Evolutionary conservation across 2,888 invertebrate genomes (phyloP).

Genomic region (Gerris lacustris): DNA sequence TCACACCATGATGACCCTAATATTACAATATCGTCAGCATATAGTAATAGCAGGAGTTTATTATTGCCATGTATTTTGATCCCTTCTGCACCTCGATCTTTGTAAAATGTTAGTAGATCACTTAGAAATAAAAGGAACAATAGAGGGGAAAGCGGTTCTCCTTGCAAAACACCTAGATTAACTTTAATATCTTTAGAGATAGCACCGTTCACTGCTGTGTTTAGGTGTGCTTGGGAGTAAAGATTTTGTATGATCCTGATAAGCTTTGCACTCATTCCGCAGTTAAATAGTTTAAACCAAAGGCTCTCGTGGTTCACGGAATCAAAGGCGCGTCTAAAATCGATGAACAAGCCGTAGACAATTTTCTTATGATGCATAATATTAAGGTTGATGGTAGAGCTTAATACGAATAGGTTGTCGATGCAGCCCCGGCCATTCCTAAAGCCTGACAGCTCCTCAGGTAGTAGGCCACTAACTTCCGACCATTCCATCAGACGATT

Average conservation of each 20-base stretch:
- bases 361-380: neutral
- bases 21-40: slow-evolving; percentile 12
- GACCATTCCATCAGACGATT: slow-evolving; percentile 8
- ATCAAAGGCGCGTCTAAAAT: slow-evolving; percentile 16
- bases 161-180: slow-evolving; percentile 11
- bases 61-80: neutral
- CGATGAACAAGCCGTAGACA: slow-evolving; percentile 11
- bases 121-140: slow-evolving; percentile 9
- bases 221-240: slow-evolving; percentile 8
- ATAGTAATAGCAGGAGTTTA: slow-evolving; percentile 2
- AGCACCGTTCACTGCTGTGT: neutral
- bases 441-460: slow-evolving; percentile 16
- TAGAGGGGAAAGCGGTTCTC: slow-evolving; percentile 11
- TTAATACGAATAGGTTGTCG: slow-evolving; percentile 9
- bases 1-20: too few relatives aligned
- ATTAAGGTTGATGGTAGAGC: neutral
- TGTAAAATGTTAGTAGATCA: slow-evolving; percentile 10
- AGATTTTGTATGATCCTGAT: slow-evolving; percentile 6
- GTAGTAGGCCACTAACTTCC: neutral
- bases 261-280: slow-evolving; percentile 10
- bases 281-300: slow-evolving; percentile 11
- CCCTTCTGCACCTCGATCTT: neutral
- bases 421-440: slow-evolving; percentile 11
- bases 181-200: neutral
- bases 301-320: slow-evolving; percentile 2